Percentiles rank a stretch among this genome's conserved stretches.
These are phyloP conservation scores for Drosophila parabipectinata DNA, from an alignment of 1,140 invertebrate genomes.

Conservation along the genomic window DNA sequence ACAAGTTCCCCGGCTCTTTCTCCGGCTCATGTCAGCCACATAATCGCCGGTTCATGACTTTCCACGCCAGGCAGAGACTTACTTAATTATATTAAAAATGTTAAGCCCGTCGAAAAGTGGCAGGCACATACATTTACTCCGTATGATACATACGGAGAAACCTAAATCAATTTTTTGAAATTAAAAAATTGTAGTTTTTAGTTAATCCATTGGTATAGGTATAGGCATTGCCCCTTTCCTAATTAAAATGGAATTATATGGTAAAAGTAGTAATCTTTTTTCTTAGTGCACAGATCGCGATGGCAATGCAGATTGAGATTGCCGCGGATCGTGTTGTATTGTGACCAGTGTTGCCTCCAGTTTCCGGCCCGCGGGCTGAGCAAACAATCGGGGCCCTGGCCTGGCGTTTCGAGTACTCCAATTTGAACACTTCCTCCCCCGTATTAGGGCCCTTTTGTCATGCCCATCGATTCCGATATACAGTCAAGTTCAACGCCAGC, in stretches of 20 bases:
- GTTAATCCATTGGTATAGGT: too few species aligned
- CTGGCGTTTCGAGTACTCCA: conserved; percentile 65
- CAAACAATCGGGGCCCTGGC: conserved; percentile 56
- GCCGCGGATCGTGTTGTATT: conserved; percentile 32
- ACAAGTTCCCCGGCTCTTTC: conserved; percentile 31
- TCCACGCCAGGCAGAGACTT: conserved; percentile 42
- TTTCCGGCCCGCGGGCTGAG: conserved; percentile 65
- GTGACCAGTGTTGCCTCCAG: conserved; percentile 62
- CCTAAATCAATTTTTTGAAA: too few species aligned
- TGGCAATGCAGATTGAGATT: conserved; percentile 39
- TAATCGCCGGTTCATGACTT: conserved; percentile 44
- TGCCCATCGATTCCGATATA: conserved; percentile 78
- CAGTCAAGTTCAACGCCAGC: conserved; percentile 82
- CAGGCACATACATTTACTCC: conserved; percentile 10
- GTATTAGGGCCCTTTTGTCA: conserved; percentile 75
- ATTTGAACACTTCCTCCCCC: conserved; percentile 79
- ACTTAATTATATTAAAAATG: conserved; percentile 69
- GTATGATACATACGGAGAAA: not conserved
- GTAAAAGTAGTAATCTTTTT: not conserved
- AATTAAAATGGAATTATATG: not conserved
- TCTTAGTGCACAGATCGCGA: conserved; percentile 6
- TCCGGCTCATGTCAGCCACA: conserved; percentile 10
- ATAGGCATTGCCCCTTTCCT: too few species aligned
- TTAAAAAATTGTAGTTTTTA: too few species aligned
- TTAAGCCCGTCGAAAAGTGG: conserved; percentile 36